phyloP scores from a whole-genome alignment of 2,113 vertebrate species.

The Pygoscelis antarcticus region DNA sequence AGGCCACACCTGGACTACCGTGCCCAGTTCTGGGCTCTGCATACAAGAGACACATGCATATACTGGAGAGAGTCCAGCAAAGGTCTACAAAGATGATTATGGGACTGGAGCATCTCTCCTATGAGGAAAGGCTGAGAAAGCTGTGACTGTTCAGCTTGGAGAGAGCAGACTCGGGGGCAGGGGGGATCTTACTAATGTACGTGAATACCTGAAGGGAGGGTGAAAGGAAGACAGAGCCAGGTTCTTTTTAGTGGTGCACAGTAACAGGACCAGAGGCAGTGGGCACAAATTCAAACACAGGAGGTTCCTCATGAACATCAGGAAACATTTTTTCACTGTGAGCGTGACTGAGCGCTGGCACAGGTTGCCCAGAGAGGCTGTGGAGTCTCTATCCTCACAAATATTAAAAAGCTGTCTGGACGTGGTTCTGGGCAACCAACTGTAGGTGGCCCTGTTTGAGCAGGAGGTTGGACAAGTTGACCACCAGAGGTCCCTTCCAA shows the following conservation, averaged over 20 bases:
- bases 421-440: background rate
- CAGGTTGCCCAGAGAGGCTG: background rate
- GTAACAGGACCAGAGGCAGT: background rate
- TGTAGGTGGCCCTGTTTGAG: background rate
- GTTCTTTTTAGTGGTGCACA: background rate
- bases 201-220: background rate
- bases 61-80: background rate
- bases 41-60: background rate
- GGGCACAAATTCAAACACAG: background rate
- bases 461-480: background rate
- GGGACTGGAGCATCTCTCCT: background rate
- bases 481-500: background rate
- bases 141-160: background rate
- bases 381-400: background rate
- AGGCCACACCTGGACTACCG: background rate
- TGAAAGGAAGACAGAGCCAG: background rate
- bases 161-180: rapidly evolving
- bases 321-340: background rate
- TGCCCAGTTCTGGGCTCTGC: background rate
- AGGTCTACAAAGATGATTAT: background rate
- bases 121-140: background rate
- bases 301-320: background rate
- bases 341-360: background rate
- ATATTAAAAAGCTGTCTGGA: background rate
- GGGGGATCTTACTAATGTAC: background rate